Base-by-base conservation (phyloP, 2,888 invertebrate genomes). In the Ophioninae sp. region DNA sequence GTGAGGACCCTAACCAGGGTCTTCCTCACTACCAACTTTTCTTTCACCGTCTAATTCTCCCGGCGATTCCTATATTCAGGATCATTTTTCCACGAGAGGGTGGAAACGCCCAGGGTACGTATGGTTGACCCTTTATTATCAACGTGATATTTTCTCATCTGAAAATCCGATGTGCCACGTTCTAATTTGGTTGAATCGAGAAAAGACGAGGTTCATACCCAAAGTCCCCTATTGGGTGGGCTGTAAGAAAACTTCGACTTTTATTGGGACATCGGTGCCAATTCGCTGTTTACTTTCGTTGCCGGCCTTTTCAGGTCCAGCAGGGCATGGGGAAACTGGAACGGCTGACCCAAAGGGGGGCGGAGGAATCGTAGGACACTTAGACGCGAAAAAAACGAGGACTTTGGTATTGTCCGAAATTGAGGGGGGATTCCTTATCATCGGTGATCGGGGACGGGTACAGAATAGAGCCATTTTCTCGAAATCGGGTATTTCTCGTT, bases 51-150 rank as follows among this genome's bases (percentile, higher is more conserved):
- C 62, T 69, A 39, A 37, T 41, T 41, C n/a, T 23, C 39, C 37
- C 20, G 37, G 5, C 65, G 30, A 37, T n/a, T 10, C 56, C 69
- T 44, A 44, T 57, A 78, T 74, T 68, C 75, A 50, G 81, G 79
- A 84, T 84, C 79, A 84, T 81, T 84, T 81, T 81, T 69, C 61
- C 65, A 6, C 59, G 17, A 44, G 57, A 76, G 72, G 72, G 72
- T 59, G 20, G 72, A 79, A 62, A 61, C 74, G 65, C 64, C 74
- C 64, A 39, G 65, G 56, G 39, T 61, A 62, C 76, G 64, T n/a
- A n/a, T 23, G n/a, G 50, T 13, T 65, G 64, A 76, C 80, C 70
- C 62, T 77, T 81, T 65, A 70, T 57, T 73, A 59, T 59, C 50
- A 73, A 61, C 64, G 77, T 74, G 73, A 68, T 73, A 80, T 83